phyloP scores from a whole-genome alignment of 2,113 vertebrate genomes.

The Panthera uncia region DNA sequence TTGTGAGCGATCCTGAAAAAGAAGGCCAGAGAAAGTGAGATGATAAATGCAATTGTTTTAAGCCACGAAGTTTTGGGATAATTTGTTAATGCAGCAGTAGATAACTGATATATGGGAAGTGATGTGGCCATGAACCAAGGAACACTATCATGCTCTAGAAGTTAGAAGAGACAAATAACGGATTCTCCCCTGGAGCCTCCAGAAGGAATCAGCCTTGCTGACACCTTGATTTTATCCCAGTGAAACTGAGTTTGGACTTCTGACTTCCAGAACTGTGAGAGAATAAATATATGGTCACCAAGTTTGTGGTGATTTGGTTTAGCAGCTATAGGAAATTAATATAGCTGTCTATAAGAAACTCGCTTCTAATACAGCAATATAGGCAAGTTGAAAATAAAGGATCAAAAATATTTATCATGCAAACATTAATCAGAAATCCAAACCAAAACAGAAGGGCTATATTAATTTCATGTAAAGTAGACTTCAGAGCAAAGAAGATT shows the following conservation, averaged over 20 bases:
- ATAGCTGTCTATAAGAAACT: not conserved
- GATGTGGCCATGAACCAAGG: not conserved
- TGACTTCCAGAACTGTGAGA: not conserved
- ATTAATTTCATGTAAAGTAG: not conserved
- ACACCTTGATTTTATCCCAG: not conserved
- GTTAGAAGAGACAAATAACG: not conserved
- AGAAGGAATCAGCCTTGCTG: not conserved
- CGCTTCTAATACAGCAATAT: not conserved
- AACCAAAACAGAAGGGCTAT: not conserved
- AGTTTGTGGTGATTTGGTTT: not conserved
- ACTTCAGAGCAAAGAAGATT: not conserved
- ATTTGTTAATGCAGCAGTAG: not conserved
- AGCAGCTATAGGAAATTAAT: not conserved
- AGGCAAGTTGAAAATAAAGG: not conserved
- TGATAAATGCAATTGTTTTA: not conserved
- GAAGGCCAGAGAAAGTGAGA: not conserved
- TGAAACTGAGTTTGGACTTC: not conserved
- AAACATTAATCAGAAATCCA: not conserved
- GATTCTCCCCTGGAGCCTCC: not conserved
- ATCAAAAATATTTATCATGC: not conserved
- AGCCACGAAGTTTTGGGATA: not conserved
- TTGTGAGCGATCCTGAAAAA: not conserved
- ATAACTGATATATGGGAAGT: not conserved
- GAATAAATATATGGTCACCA: not conserved
- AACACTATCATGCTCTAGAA: not conserved